Evolutionary conservation across 2,888 invertebrate species (phyloP).

Genomic region (Cataglyphis rosenhaueri): DNA sequence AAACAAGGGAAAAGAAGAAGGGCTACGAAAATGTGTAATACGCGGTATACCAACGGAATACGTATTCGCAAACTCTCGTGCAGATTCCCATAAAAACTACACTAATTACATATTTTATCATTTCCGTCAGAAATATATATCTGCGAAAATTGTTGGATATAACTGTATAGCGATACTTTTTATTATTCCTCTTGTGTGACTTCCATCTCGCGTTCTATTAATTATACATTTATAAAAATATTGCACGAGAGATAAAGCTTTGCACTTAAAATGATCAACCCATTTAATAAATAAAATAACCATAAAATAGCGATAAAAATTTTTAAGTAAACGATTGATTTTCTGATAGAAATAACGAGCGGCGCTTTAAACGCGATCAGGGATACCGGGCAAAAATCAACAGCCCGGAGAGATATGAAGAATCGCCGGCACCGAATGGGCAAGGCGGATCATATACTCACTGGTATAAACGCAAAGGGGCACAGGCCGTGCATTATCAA

Average conservation of each 20-base stretch:
- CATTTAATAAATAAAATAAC: constrained; percentile 2
- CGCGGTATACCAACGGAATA: not conserved
- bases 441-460: constrained; percentile 19
- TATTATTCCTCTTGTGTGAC: not conserved
- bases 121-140: constrained; percentile 10
- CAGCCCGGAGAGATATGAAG: constrained; percentile 29
- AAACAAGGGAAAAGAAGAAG: constrained; percentile 12
- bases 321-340: constrained; percentile 31
- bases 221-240: constrained; percentile 33
- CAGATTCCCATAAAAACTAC: not conserved
- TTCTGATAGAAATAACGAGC: not conserved
- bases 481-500: constrained; percentile 73
- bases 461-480: constrained; percentile 63
- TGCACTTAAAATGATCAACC: not conserved
- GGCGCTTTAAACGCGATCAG: constrained; percentile 17
- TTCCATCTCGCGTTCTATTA: not conserved
- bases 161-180: not conserved
- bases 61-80: not conserved
- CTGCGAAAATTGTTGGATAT: not conserved
- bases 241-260: not conserved
- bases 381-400: constrained; percentile 22
- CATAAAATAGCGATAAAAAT: not conserved
- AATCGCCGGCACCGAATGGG: not conserved
- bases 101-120: constrained; percentile 22
- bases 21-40: constrained; percentile 31